These are phyloP conservation scores for Bombus haemorrhoidalis DNA, from an alignment of 1,140 invertebrate species.

Conservation along the genomic window DNA sequence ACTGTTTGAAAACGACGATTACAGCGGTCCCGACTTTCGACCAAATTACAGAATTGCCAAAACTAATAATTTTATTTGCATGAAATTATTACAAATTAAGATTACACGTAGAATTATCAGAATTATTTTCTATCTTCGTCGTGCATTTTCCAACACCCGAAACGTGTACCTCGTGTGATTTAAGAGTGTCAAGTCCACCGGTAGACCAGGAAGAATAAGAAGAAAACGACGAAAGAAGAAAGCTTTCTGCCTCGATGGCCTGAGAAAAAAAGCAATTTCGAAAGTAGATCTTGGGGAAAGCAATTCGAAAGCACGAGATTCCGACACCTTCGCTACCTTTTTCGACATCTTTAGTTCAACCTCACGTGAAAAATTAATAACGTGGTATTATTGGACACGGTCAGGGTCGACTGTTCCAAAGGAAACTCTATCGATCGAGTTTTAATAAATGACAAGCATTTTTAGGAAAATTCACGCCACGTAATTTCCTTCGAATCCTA, in stretches of 20 bases:
- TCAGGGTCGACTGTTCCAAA: not conserved
- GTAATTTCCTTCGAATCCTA: not conserved
- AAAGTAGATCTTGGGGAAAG: not conserved
- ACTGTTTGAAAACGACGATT: too few species aligned
- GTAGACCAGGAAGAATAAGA: not conserved
- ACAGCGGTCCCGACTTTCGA: too few species aligned
- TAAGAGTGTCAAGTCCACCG: not conserved
- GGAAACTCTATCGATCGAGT: not conserved
- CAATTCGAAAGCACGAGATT: slow-evolving; percentile 9
- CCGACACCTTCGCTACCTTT: not conserved
- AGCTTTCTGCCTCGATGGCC: not conserved
- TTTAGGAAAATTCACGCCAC: slow-evolving; percentile 2
- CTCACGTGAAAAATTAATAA: slow-evolving; percentile 36
- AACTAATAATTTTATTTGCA: too few species aligned
- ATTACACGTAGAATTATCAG: too few species aligned
- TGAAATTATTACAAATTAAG: too few species aligned
- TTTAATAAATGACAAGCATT: slow-evolving; percentile 39
- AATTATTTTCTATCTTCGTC: not conserved
- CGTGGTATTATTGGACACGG: slow-evolving; percentile 23
- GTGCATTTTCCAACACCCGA: not conserved
- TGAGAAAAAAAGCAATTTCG: slow-evolving; percentile 15
- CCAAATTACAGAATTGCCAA: too few species aligned
- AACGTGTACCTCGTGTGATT: not conserved
- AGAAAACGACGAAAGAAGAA: not conserved
- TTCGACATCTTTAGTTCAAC: not conserved